Evolutionary conservation across 2,888 invertebrate genomes (phyloP).

Genomic region (Callosobruchus maculatus): DNA sequence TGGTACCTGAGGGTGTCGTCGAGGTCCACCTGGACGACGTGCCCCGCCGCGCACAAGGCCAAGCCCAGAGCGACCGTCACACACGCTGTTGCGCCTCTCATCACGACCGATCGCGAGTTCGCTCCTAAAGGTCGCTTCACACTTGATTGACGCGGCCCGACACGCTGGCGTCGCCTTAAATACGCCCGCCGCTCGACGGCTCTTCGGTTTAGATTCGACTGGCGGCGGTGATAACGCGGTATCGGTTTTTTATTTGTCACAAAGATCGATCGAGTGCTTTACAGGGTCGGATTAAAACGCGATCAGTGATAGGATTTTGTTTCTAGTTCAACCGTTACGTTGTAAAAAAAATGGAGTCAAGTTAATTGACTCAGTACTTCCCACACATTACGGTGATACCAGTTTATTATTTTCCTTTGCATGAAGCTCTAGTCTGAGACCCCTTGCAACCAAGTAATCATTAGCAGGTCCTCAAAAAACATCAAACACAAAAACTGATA

Average conservation of each 20-base stretch:
- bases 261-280: neutral
- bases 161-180: neutral
- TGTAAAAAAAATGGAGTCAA: no score
- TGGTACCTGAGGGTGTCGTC: neutral
- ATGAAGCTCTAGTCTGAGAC: no score
- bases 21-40: neutral
- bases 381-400: no score
- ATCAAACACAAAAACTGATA: no score
- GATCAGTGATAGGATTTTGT: no score
- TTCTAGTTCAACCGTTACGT: no score
- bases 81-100: neutral
- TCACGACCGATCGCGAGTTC: neutral
- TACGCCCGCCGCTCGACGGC: neutral
- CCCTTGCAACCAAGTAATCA: no score
- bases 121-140: neutral
- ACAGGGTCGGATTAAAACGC: neutral
- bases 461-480: no score
- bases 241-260: neutral
- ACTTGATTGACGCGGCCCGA: neutral
- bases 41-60: neutral
- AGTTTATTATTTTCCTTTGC: no score
- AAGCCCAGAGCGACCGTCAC: neutral
- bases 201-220: neutral
- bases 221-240: neutral
- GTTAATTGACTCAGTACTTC: no score